phyloP scores from a whole-genome alignment of 2,888 invertebrate genomes.

The Erebia aethiops region DNA sequence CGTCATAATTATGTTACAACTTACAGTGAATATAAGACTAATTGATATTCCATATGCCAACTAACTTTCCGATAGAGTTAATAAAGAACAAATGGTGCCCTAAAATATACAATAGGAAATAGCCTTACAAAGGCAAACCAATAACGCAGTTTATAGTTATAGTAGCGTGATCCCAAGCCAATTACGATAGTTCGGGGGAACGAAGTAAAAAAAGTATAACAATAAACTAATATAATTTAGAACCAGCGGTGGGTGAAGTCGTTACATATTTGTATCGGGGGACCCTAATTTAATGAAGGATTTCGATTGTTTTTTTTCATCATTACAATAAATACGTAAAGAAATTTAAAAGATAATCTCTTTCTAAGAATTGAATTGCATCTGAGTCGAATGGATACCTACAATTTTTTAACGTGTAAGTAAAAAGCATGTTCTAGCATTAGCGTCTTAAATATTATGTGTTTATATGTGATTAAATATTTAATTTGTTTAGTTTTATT shows the following conservation, averaged over 20 bases:
- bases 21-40: slow-evolving; percentile 23
- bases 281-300: slow-evolving; percentile 75
- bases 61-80: slow-evolving; percentile 36
- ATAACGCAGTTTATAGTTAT: slow-evolving; percentile 75
- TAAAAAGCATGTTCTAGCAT: no score
- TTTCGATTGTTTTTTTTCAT: slow-evolving; percentile 60
- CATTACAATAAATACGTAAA: slow-evolving; percentile 59
- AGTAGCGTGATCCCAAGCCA: slow-evolving; percentile 80
- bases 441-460: no score
- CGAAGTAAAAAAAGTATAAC: slow-evolving; percentile 74
- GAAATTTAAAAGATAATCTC: slow-evolving; percentile 50
- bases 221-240: slow-evolving; percentile 82
- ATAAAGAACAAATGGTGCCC: slow-evolving; percentile 38
- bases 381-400: no score
- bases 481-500: no score
- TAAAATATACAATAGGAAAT: slow-evolving; percentile 42
- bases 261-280: slow-evolving; percentile 73
- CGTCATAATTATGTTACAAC: not conserved
- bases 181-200: slow-evolving; percentile 79
- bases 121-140: slow-evolving; percentile 69
- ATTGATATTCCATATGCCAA: slow-evolving; percentile 38
- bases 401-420: no score
- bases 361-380: not conserved
- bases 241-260: slow-evolving; percentile 63
- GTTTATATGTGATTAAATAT: no score